A percentile compares a stretch with the other conserved stretches of the same genome.
phyloP scores from a whole-genome alignment of 2,113 vertebrate genomes.

The Oreochromis niloticus region DNA sequence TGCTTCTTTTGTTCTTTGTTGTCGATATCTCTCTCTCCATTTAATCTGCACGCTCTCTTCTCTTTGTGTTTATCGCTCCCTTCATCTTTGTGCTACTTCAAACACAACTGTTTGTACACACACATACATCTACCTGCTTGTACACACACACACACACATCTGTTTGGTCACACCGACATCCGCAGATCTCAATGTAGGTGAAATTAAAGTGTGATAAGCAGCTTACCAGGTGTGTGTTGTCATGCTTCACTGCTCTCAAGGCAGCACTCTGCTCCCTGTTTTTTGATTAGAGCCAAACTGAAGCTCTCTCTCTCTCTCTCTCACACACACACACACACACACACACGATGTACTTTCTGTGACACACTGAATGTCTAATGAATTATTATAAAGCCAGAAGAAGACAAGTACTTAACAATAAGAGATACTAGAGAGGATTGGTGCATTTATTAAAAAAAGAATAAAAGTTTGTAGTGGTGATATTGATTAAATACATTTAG shows the following conservation, averaged over 20 bases:
- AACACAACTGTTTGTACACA: slow-evolving; percentile 13
- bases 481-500: slow-evolving; percentile 33
- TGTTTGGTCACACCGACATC: slow-evolving; percentile 49
- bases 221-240: slow-evolving; percentile 72
- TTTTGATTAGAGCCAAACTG: slow-evolving; percentile 53
- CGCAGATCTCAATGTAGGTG: slow-evolving; percentile 53
- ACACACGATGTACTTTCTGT: neutral
- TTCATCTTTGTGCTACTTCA: slow-evolving; percentile 52
- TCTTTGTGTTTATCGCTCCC: slow-evolving; percentile 42
- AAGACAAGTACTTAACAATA: slow-evolving; percentile 31
- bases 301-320: neutral
- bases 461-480: slow-evolving; percentile 13
- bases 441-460: slow-evolving; percentile 29
- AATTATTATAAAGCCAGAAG: slow-evolving; percentile 53
- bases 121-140: neutral
- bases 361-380: slow-evolving; percentile 12
- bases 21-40: slow-evolving; percentile 56
- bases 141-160: slow-evolving; percentile 3
- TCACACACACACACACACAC: neutral
- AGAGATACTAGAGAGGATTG: slow-evolving; percentile 25
- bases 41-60: slow-evolving; percentile 51
- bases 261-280: slow-evolving; percentile 47
- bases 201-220: slow-evolving; percentile 74
- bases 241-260: slow-evolving; percentile 60
- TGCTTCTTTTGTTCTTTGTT: slow-evolving; percentile 54